These are phyloP conservation scores for Stenolophus ochropezus DNA, from an alignment of 2,888 invertebrate genomes.

Conservation along the genomic window DNA sequence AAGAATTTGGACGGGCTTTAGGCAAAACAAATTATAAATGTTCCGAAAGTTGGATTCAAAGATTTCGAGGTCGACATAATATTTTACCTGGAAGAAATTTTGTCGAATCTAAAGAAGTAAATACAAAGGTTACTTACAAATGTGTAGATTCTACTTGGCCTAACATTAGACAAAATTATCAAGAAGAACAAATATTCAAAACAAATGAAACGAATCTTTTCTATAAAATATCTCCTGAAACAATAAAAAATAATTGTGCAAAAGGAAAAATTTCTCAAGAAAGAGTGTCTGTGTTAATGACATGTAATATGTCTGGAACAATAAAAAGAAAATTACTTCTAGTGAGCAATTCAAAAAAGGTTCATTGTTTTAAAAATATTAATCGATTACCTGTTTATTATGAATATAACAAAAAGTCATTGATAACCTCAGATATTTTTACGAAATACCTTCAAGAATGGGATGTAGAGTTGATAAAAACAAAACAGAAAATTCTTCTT, in stretches of 20 bases:
- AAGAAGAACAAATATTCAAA: neutral
- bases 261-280: constrained; percentile 66
- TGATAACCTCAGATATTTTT: constrained; percentile 67
- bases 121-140: neutral
- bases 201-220: neutral
- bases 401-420: constrained; percentile 63
- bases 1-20: neutral
- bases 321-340: constrained; percentile 66
- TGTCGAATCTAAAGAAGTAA: neutral
- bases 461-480: too few species aligned
- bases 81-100: neutral
- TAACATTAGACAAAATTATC: neutral
- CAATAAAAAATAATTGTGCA: constrained; percentile 65
- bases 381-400: constrained; percentile 63
- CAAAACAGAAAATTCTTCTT: too few species aligned
- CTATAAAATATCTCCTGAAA: constrained; percentile 20
- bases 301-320: constrained; percentile 65
- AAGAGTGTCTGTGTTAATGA: constrained; percentile 64
- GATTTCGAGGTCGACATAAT: neutral
- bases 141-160: neutral
- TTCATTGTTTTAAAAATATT: constrained; percentile 65
- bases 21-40: constrained; percentile 2
- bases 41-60: neutral
- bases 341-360: constrained; percentile 66
- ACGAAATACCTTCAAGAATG: too few species aligned